phyloP scores from a whole-genome alignment of 2,888 invertebrate genomes.

The Leucophora obtusa region DNA sequence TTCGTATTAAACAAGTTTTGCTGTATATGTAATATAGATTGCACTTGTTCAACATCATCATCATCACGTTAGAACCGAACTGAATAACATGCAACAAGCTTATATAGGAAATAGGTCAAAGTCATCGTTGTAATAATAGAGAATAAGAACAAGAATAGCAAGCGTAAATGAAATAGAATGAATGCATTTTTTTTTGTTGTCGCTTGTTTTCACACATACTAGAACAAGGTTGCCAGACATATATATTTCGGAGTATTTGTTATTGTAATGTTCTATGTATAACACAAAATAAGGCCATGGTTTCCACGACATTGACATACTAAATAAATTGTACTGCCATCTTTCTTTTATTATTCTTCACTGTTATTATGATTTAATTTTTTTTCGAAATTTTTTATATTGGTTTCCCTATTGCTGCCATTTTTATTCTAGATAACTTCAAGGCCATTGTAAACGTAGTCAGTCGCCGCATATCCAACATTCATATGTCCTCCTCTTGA shows the following conservation, averaged over 20 bases:
- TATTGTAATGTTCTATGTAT: conserved; percentile 21
- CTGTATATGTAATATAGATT: conserved; percentile 33
- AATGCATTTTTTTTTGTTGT: conserved; percentile 54
- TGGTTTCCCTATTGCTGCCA: conserved; percentile 52
- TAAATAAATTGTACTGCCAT: conserved; percentile 54
- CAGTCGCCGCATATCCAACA: conserved; percentile 37
- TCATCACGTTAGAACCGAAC: conserved; percentile 36
- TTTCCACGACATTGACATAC: conserved; percentile 59
- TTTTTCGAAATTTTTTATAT: conserved; percentile 52
- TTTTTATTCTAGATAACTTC: conserved; percentile 28
- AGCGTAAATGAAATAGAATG: conserved; percentile 57
- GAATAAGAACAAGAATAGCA: conserved; percentile 46
- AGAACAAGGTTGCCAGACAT: conserved; percentile 57
- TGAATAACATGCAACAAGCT: conserved; percentile 63
- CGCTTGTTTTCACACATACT: conserved; percentile 23
- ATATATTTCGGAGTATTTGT: background rate
- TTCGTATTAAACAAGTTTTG: too few relatives aligned
- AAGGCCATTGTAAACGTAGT: conserved; percentile 57
- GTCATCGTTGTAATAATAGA: conserved; percentile 68
- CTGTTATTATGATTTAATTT: background rate
- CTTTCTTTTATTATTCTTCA: conserved; percentile 35
- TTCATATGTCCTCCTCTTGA: conserved; percentile 33
- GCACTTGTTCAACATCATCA: conserved; percentile 39
- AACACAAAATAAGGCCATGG: conserved; percentile 59
- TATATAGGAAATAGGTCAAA: conserved; percentile 74